These are phyloP conservation scores for Falco novaeseelandiae DNA, from an alignment of 2,797 vertebrate genomes.

Conservation along the genomic window DNA sequence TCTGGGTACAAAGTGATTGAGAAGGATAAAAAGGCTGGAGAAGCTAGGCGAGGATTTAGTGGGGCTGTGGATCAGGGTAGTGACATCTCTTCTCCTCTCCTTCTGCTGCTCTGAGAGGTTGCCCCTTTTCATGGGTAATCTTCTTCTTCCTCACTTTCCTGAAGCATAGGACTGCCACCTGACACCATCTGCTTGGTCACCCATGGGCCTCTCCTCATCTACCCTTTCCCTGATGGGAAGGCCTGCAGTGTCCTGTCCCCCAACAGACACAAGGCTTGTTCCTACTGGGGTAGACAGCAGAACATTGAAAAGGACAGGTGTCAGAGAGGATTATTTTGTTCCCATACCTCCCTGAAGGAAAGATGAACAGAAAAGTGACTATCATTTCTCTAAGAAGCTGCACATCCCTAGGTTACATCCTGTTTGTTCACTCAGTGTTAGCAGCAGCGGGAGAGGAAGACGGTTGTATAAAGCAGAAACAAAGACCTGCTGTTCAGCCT, in stretches of 20 bases:
- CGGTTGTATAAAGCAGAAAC: neutral
- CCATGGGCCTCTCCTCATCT: neutral
- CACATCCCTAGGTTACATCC: neutral
- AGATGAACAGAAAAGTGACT: neutral
- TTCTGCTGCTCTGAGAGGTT: neutral
- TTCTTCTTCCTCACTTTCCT: neutral
- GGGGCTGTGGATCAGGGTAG: neutral
- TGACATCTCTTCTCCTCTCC: neutral
- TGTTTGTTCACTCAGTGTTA: neutral
- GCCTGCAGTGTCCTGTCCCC: neutral
- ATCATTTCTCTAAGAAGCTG: neutral
- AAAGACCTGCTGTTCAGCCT: slow-evolving; percentile 49
- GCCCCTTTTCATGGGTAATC: neutral
- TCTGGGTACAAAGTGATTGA: slow-evolving; percentile 11
- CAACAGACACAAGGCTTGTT: neutral
- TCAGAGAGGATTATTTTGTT: neutral
- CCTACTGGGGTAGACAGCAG: neutral
- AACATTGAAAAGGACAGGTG: neutral
- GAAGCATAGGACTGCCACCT: neutral
- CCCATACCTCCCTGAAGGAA: neutral
- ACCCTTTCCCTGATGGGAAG: neutral
- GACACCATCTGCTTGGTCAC: neutral
- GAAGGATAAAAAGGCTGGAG: slow-evolving; percentile 20
- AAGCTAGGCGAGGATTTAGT: neutral
- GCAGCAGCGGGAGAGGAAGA: neutral